phyloP scores from a whole-genome alignment of 2,797 vertebrate genomes.

The Saxicola maurus region DNA sequence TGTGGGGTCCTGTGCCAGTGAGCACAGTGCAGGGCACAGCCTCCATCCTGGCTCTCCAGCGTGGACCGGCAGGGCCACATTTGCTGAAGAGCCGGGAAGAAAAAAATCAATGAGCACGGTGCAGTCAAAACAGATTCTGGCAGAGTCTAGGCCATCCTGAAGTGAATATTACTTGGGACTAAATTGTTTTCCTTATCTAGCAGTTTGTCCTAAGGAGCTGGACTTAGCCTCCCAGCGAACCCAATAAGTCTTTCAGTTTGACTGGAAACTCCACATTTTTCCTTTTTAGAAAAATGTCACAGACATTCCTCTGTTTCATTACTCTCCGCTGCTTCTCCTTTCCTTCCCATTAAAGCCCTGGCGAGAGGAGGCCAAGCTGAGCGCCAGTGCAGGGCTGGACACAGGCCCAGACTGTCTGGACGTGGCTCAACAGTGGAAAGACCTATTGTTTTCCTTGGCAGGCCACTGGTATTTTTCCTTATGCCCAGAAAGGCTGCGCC shows the following conservation, averaged over 20 bases:
- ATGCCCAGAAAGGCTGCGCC: constrained; percentile 63
- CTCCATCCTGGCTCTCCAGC: rapidly evolving
- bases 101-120: background rate
- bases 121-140: constrained; percentile 54
- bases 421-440: constrained; percentile 77
- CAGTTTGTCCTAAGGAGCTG: constrained; percentile 63
- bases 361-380: constrained; percentile 54
- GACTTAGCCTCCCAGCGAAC: constrained; percentile 68
- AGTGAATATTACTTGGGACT: constrained; percentile 57
- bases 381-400: constrained; percentile 71
- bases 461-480: constrained; percentile 74
- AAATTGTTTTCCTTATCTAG: constrained; percentile 61
- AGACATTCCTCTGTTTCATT: constrained; percentile 69
- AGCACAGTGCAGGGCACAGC: background rate
- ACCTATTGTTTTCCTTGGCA: constrained; percentile 80
- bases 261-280: constrained; percentile 76
- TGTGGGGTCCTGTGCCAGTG: background rate
- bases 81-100: constrained; percentile 1
- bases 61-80: background rate
- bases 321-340: constrained; percentile 57
- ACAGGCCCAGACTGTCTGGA: constrained; percentile 79
- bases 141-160: background rate
- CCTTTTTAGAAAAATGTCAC: constrained; percentile 77
- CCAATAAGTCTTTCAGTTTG: constrained; percentile 72
- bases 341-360: constrained; percentile 54